Percentiles rank a stretch among this genome's conserved stretches.
phyloP scores from a whole-genome alignment of 2,797 vertebrate genomes.

The Premnoplex brunnescens region DNA sequence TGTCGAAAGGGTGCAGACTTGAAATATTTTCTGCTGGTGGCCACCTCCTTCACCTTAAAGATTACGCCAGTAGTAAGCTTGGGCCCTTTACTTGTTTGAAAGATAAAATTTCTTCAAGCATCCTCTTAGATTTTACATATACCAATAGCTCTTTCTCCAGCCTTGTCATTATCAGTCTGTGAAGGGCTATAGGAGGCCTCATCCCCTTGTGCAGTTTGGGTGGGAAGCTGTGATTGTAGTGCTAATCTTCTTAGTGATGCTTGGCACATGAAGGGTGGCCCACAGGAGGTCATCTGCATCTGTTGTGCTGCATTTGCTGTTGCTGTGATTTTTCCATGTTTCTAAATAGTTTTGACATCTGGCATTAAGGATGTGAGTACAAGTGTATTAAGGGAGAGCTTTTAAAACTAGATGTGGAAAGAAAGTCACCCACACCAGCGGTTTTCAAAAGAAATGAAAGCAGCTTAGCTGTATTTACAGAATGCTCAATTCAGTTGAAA shows the following conservation, averaged over 20 bases:
- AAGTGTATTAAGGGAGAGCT: conserved; percentile 60
- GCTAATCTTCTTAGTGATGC: conserved; percentile 61
- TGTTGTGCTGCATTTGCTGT: conserved; percentile 19
- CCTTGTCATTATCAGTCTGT: background rate
- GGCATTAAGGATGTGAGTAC: conserved; percentile 23
- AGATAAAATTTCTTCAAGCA: background rate
- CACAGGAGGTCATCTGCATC: background rate
- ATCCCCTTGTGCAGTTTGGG: background rate
- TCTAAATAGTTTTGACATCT: conserved; percentile 53
- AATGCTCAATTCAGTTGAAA: conserved; percentile 60
- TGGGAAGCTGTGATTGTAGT: conserved; percentile 8
- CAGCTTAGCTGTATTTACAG: conserved; percentile 54
- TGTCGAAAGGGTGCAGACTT: background rate
- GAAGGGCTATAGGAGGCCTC: background rate
- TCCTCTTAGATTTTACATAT: background rate
- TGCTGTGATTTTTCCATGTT: conserved; percentile 38
- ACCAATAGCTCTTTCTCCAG: background rate
- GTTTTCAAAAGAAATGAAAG: conserved; percentile 69
- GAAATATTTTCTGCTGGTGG: background rate
- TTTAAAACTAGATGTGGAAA: conserved; percentile 45
- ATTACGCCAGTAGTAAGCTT: background rate
- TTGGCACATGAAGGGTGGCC: conserved; percentile 3
- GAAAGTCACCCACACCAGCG: conserved; percentile 55
- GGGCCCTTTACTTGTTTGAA: background rate
- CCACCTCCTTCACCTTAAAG: background rate